Conservation (phyloP, 2,888 invertebrate species). For the Cataglyphis livida region DNA sequence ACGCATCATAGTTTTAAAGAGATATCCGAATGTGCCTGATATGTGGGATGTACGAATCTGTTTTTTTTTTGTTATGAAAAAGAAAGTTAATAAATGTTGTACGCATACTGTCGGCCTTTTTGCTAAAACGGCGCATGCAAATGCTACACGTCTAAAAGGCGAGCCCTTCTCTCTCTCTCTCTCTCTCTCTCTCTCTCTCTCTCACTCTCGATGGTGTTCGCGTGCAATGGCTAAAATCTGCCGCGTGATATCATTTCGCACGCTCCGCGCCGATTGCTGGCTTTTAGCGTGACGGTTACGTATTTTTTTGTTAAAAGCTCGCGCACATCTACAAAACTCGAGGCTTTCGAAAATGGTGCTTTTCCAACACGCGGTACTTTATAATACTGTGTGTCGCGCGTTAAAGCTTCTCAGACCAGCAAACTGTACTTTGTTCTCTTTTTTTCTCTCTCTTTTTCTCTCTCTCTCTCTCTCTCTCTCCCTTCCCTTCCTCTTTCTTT, state of each 20-base stretch:
- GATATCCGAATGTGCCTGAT: slow-evolving; percentile 13
- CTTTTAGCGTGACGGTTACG: slow-evolving; percentile 38
- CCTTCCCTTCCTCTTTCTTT: no score
- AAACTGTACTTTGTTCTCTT: background rate
- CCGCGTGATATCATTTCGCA: slow-evolving; percentile 42
- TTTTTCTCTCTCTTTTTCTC: background rate
- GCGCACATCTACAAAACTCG: background rate
- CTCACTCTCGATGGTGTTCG: background rate
- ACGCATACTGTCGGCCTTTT: slow-evolving; percentile 20
- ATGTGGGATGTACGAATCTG: background rate
- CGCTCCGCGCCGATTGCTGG: slow-evolving; percentile 36
- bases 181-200: background rate
- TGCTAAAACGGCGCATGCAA: slow-evolving; percentile 13
- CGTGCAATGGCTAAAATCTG: slow-evolving; percentile 31
- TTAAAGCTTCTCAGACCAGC: slow-evolving; percentile 28
- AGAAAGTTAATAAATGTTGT: slow-evolving; percentile 43
- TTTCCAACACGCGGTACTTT: slow-evolving; percentile 3
- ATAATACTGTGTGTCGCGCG: slow-evolving; percentile 26
- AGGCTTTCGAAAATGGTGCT: slow-evolving; percentile 23
- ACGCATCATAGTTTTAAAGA: slow-evolving; percentile 1
- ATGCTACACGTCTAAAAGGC: slow-evolving; percentile 28
- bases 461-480: no score
- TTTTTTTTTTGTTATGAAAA: background rate
- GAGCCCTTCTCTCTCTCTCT: background rate
- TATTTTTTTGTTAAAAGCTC: slow-evolving; percentile 44